These are phyloP conservation scores for Ailurus styani DNA, from an alignment of 2,113 vertebrate species.

Conservation along the genomic window DNA sequence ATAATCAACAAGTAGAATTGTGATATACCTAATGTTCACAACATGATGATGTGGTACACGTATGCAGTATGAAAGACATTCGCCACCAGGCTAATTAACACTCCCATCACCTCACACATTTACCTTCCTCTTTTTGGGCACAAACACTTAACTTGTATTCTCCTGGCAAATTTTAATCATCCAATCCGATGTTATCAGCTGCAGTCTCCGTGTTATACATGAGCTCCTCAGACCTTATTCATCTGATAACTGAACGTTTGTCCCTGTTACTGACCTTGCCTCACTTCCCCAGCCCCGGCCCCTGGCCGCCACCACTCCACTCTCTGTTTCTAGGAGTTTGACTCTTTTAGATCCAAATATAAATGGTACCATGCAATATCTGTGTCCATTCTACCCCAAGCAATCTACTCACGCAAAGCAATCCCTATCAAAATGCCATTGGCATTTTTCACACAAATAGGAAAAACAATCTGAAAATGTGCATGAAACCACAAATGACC, in stretches of 20 bases:
- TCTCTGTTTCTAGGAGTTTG: neutral
- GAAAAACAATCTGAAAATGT: neutral
- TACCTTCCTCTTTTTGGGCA: neutral
- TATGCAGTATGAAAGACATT: fast-evolving
- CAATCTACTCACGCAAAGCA: neutral
- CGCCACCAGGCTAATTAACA: neutral
- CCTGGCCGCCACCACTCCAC: neutral
- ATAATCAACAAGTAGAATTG: neutral
- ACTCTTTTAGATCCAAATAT: neutral
- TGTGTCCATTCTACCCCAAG: neutral
- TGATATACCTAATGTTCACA: neutral
- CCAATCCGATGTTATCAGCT: neutral
- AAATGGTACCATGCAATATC: neutral
- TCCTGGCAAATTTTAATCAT: neutral
- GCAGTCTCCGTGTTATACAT: neutral
- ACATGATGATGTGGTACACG: too few relatives aligned
- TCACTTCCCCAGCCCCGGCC: neutral
- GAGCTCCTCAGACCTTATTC: neutral
- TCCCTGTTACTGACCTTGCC: neutral
- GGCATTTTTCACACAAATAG: neutral
- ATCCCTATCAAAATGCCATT: neutral
- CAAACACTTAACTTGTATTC: neutral
- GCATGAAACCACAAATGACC: neutral
- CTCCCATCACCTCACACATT: neutral
- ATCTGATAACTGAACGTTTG: neutral